Evolutionary conservation across 2,797 vertebrate genomes (phyloP), one percentile per base, ranked within the genome.

Genomic region (Myripristis jacobus): DNA sequence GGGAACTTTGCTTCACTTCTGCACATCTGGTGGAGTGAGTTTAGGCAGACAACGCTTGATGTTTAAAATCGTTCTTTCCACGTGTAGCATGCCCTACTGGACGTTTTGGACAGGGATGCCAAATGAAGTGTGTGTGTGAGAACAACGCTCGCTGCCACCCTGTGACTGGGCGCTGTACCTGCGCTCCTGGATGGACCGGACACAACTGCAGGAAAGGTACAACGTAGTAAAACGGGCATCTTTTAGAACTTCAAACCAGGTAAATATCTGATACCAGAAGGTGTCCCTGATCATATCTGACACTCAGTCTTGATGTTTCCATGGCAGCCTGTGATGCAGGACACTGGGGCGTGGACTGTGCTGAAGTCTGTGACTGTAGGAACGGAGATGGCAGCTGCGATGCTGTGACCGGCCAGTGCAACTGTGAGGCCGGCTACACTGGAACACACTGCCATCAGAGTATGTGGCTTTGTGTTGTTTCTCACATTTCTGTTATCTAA

Each of bases 101-200:
- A 51, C 95, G 92, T 63, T 98, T 95, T 0, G 97, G 97, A 38
- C 88, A 89, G 0, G 89, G 81, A 21, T 99, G 98, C 91, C 96
- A 94, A 84, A 85, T 89, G 81, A 93, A 89, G 63, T 99, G 98
- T 81, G 82, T 89, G 66, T 99, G 97, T 3, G 95, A 95, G 70
- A 96, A 97, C 3, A 92, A 95, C 0, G 95, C 95, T 0, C 93
- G 82, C 36, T 99, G 97, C 64, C 92, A 99, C 50, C 91, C 94
- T 0, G 92, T 84, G 75, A 96, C 85, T 0, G 98, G 98, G 2
- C 93, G 27, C 0, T 98, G 97, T 68, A 93, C 90, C 83, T 99
- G 98, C 18, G 75, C 94, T 0, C 88, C 96, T 0, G 97, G 97
- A 31, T 96, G 96, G 96, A 97, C 90, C 0, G 98, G 98, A 46